phyloP scores from a whole-genome alignment of 2,797 vertebrate species.

The Sebastes iracundus region DNA sequence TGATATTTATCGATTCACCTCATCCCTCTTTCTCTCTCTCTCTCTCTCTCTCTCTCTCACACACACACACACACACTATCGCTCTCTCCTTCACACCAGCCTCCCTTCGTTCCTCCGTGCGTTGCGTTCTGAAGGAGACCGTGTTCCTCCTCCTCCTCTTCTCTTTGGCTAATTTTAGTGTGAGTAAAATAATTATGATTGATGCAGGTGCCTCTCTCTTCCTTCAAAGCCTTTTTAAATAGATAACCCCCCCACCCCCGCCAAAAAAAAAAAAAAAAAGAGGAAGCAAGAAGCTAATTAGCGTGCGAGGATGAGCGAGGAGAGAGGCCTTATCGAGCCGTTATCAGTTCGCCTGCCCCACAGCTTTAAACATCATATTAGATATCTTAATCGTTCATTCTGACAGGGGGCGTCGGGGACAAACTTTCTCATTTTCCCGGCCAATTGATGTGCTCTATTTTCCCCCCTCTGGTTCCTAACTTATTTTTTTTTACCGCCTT shows the following conservation, averaged over 20 bases:
- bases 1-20: constrained; percentile 84
- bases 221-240: constrained; percentile 70
- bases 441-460: constrained; percentile 60
- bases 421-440: constrained; percentile 65
- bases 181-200: constrained; percentile 82
- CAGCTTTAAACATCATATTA: constrained; percentile 77
- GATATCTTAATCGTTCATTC: constrained; percentile 74
- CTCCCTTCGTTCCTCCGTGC: constrained; percentile 9
- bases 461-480: constrained; percentile 34
- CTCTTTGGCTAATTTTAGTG: constrained; percentile 72
- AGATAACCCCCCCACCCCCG: constrained; percentile 34
- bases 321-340: constrained; percentile 62
- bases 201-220: constrained; percentile 77
- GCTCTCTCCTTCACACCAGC: constrained; percentile 20
- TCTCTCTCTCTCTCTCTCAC: not conserved
- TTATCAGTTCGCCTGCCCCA: constrained; percentile 67
- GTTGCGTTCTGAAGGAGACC: constrained; percentile 68
- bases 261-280: constrained; percentile 1
- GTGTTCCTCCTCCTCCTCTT: constrained; percentile 31
- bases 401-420: constrained; percentile 59
- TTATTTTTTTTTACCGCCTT: constrained; percentile 3
- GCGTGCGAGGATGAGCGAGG: constrained; percentile 50
- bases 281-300: constrained; percentile 74
- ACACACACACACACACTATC: not conserved
- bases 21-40: constrained; percentile 36